Evolutionary conservation across 1,140 invertebrate genomes (phyloP).

Genomic region (Ooceraea biroi): DNA sequence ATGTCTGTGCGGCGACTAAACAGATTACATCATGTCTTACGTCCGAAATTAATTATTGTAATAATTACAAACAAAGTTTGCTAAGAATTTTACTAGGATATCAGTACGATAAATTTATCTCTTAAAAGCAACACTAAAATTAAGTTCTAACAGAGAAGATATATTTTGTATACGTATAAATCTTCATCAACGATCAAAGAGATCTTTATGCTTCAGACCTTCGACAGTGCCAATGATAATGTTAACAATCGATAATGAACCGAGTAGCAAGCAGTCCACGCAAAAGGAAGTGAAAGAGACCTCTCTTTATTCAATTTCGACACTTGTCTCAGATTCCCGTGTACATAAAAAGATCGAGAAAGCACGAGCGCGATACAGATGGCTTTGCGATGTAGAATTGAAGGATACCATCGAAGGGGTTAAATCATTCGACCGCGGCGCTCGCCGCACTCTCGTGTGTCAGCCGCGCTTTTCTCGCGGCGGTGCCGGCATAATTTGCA

Average conservation of each 20-base stretch:
- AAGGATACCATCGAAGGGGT: constrained; percentile 5
- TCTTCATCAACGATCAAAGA: not conserved
- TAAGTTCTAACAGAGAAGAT: no score
- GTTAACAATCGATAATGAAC: no score
- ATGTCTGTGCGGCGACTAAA: no score
- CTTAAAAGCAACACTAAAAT: no score
- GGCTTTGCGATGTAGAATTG: not conserved
- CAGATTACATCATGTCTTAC: no score
- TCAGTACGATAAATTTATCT: no score
- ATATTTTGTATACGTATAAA: not conserved
- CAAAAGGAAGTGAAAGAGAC: not conserved
- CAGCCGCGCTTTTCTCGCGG: constrained; percentile 36
- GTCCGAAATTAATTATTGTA: no score
- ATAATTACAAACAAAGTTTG: no score
- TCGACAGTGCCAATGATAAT: no score
- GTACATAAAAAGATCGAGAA: not conserved
- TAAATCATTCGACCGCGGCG: constrained; percentile 50
- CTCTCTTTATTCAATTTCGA: not conserved
- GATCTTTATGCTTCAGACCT: no score
- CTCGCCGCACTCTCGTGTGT: not conserved
- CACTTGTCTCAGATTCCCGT: not conserved
- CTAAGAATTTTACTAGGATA: no score
- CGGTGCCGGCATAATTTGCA: constrained; percentile 67
- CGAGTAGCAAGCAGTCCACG: no score
- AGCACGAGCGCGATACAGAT: not conserved